Evolutionary conservation across 2,113 vertebrate species (phyloP).

Genomic region (Climacteris rufus): DNA sequence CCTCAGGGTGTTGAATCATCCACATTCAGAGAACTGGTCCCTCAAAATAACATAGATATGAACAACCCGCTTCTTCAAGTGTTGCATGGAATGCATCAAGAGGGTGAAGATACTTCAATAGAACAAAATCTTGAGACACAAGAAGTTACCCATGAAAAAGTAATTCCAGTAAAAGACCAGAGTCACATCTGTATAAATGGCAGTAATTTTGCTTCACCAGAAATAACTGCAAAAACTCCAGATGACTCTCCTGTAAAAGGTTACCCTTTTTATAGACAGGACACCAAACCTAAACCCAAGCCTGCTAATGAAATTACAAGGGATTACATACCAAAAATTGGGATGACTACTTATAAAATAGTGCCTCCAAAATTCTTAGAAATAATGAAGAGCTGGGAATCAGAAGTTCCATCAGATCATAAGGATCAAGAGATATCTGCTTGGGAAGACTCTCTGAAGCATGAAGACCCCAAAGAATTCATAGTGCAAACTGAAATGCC

Average conservation of each 20-base stretch:
- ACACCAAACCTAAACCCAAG: constrained; percentile 83
- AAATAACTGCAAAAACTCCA: constrained; percentile 34
- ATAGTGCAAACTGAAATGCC: constrained; percentile 37
- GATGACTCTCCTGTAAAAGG: constrained; percentile 52
- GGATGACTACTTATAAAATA: constrained; percentile 96
- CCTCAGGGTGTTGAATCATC: neutral
- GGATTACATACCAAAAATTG: constrained; percentile 93
- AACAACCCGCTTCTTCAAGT: neutral
- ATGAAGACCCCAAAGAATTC: constrained; percentile 36
- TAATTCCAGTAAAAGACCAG: neutral
- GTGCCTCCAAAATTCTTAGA: constrained; percentile 89
- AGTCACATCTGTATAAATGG: neutral
- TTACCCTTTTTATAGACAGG: constrained; percentile 67
- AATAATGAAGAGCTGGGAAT: constrained; percentile 77
- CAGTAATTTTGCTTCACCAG: neutral
- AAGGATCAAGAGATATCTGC: constrained; percentile 20
- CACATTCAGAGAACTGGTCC: neutral
- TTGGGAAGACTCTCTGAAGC: neutral
- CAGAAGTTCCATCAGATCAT: constrained; percentile 42
- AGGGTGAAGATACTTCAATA: neutral
- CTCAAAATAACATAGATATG: neutral
- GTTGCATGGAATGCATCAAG: neutral
- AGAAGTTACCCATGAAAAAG: neutral
- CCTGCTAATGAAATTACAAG: constrained; percentile 93
- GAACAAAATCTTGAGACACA: neutral